Conservation (phyloP, 2,797 vertebrate genomes). For the Tangara arthus region DNA sequence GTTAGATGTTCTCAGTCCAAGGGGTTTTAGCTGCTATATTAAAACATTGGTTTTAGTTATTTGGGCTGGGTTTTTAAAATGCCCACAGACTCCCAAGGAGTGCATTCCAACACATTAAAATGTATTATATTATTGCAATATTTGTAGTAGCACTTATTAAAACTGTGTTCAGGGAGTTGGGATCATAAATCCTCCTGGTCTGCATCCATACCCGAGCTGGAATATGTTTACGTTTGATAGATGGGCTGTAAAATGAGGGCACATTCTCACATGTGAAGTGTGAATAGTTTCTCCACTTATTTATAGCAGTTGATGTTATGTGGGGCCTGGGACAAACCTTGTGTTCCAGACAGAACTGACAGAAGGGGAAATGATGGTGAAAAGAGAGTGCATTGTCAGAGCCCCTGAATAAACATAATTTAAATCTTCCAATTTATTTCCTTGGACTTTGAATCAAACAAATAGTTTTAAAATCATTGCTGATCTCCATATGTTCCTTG, state of each 20-base stretch:
- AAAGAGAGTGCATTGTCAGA: not conserved
- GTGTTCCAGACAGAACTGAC: not conserved
- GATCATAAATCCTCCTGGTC: constrained; percentile 41
- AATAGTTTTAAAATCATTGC: not conserved
- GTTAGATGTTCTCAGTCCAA: not conserved
- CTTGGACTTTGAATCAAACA: not conserved
- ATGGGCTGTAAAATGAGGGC: constrained; percentile 48
- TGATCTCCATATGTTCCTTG: not conserved
- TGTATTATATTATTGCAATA: constrained; percentile 37
- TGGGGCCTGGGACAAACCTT: not conserved
- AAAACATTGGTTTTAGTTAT: not conserved
- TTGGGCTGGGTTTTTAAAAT: not conserved
- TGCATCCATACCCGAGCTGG: not conserved
- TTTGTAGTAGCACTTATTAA: constrained; percentile 53
- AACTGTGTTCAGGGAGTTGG: constrained; percentile 22
- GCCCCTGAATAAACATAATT: not conserved
- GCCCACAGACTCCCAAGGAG: not conserved
- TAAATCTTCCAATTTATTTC: not conserved
- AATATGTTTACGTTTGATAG: constrained; percentile 35
- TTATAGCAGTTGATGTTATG: constrained; percentile 13
- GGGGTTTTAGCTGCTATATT: not conserved
- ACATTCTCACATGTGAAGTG: constrained; percentile 40
- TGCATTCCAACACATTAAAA: constrained; percentile 42
- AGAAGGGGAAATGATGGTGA: not conserved
- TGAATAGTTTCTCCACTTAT: constrained; percentile 36